Percentiles rank a stretch among this genome's conserved stretches.
phyloP scores from a whole-genome alignment of 2,113 vertebrate genomes.

The Pollachius pollachius region DNA sequence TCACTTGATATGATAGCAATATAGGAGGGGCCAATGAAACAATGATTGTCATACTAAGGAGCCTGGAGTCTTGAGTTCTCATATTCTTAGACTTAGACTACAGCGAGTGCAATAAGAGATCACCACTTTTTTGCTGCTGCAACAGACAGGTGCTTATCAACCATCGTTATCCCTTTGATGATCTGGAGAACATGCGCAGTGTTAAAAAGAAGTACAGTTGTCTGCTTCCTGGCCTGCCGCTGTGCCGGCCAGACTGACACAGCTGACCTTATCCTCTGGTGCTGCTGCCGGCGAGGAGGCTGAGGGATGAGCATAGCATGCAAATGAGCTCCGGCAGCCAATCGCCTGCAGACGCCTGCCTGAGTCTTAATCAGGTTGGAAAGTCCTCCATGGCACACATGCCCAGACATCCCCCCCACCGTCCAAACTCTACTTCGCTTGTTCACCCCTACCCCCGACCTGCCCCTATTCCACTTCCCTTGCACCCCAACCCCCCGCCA shows the following conservation, averaged over 20 bases:
- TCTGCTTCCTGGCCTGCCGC: conserved; percentile 39
- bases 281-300: conserved; percentile 44
- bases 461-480: too few species aligned
- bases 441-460: too few species aligned
- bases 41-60: too few species aligned
- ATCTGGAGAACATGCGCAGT: conserved; percentile 23
- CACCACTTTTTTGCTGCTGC: neutral
- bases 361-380: neutral
- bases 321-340: conserved; percentile 56
- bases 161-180: conserved; percentile 22
- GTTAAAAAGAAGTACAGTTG: conserved; percentile 21
- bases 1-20: too few species aligned
- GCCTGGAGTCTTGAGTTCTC: too few species aligned
- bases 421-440: too few species aligned
- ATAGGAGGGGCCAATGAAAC: too few species aligned
- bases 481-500: too few species aligned
- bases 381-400: neutral
- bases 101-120: too few species aligned
- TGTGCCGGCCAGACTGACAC: conserved; percentile 46
- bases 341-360: conserved; percentile 22
- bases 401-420: too few species aligned
- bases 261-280: conserved; percentile 58
- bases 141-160: conserved; percentile 10
- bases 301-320: conserved; percentile 52
- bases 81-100: too few species aligned